Evolutionary conservation across 1,140 invertebrate genomes (phyloP), one percentile per base, ranked within the genome.

Genomic region (Solen grandis): DNA sequence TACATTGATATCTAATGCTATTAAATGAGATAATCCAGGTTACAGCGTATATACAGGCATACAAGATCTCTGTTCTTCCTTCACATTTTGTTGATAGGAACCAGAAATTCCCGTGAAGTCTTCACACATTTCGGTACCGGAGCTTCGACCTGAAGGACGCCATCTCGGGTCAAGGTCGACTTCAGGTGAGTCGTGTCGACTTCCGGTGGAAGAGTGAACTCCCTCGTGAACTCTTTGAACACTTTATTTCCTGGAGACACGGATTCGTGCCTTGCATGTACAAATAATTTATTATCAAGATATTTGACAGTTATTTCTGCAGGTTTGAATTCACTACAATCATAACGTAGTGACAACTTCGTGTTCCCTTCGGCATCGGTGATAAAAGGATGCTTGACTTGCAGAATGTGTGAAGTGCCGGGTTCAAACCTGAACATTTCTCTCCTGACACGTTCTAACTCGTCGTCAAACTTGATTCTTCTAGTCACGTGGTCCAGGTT

Each of bases 251-350:
- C 86, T 0, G 88, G 87, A 5, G 83, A 85, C 62, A 80, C 84
- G 63, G 88, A 87, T 52, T 63, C 84, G 66, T 91, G 89, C 65
- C 89, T 88, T 19, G 89, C 89, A 31, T 87, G 65, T 4, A 92
- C 85, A 35, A 87, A 83, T 19, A 92, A 81, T 14, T 70, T 78
- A 57, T 86, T 88, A 73, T 90, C 89, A 14, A 87, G 41, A 0
- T 89, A 89, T 65, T 87, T 87, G 1, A 92, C 88, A 41, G 84
- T 66, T 70, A 92, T 91, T 76, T 91, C 89, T 29, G 90, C 88
- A 0, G 90, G 89, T 79, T 88, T 88, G 74, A 90, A 90, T 29
- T 90, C 66, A 33, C 84, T 86, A 31, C 88, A 88, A 74, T 91
- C 88, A 79, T 91, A 91, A n/a, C 88, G 81, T 5, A 91, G 74